Evolutionary conservation across 2,888 invertebrate genomes (phyloP).

Genomic region (Bombylius major): DNA sequence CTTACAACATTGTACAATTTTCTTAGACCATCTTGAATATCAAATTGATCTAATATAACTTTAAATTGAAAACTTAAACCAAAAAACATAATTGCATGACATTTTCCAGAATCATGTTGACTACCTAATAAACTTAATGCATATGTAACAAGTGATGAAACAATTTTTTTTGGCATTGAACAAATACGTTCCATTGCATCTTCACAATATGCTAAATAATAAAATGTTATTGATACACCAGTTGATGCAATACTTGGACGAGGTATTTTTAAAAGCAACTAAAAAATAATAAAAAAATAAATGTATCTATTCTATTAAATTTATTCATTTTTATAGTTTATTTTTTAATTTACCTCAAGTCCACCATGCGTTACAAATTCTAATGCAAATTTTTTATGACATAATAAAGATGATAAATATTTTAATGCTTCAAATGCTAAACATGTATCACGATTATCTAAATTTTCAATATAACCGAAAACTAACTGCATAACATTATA

Average conservation of each 20-base stretch:
- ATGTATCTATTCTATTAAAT: background rate
- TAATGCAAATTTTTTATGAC: conserved; percentile 96
- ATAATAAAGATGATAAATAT: conserved; percentile 85
- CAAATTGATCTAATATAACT: conserved; percentile 88
- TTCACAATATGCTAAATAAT: conserved; percentile 92
- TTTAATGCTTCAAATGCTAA: conserved; percentile 93
- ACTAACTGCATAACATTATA: conserved; percentile 83
- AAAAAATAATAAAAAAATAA: conserved; percentile 18
- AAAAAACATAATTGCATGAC: conserved; percentile 97
- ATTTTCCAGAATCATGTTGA: conserved; percentile 93
- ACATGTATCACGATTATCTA: conserved; percentile 78
- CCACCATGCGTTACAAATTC: conserved; percentile 89
- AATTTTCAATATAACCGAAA: conserved; percentile 77
- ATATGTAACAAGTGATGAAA: conserved; percentile 73
- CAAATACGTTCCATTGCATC: conserved; percentile 97
- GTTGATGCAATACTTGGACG: conserved; percentile 91
- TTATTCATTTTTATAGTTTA: background rate
- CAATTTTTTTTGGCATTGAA: conserved; percentile 61
- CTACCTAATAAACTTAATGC: conserved; percentile 92
- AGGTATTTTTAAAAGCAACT: conserved; percentile 78
- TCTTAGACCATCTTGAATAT: conserved; percentile 79
- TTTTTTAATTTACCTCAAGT: conserved; percentile 45
- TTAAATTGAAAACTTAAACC: conserved; percentile 87
- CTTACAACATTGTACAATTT: conserved; percentile 77
- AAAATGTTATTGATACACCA: conserved; percentile 90